Evolutionary conservation across 2,888 invertebrate genomes (phyloP).

Genomic region (Nezara viridula): DNA sequence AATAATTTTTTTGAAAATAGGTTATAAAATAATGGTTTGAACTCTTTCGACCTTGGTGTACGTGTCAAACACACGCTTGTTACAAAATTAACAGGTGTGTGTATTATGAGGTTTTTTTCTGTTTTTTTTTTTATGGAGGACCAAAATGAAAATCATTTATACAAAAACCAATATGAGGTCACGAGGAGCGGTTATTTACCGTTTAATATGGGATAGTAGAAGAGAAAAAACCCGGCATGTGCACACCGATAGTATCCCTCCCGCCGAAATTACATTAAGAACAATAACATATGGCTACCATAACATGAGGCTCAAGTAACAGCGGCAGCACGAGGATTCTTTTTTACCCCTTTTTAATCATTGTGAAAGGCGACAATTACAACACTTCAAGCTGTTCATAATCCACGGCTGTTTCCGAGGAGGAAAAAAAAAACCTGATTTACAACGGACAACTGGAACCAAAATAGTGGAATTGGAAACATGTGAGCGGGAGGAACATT

Average conservation of each 20-base stretch:
- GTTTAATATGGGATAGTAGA: background rate
- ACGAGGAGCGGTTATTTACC: background rate
- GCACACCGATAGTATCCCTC: background rate
- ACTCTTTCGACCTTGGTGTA: background rate
- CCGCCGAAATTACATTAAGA: constrained; percentile 18
- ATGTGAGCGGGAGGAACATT: background rate
- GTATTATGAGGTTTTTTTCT: no score
- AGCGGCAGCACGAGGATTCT: background rate
- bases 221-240: background rate
- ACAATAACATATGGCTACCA: constrained; percentile 10
- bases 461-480: background rate
- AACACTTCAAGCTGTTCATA: constrained; percentile 11
- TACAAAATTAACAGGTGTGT: no score
- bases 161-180: background rate
- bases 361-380: constrained; percentile 15
- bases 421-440: background rate
- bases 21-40: background rate
- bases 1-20: background rate
- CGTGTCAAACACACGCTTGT: background rate
- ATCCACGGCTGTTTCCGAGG: background rate
- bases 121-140: background rate
- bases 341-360: constrained; percentile 6
- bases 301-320: constrained; percentile 1
- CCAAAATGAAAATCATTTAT: background rate
- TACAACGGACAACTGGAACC: background rate